A percentile compares a stretch with the other conserved stretches of the same genome.
Conservation (phyloP, 2,113 vertebrate species). For the Burhinus bistriatus region DNA sequence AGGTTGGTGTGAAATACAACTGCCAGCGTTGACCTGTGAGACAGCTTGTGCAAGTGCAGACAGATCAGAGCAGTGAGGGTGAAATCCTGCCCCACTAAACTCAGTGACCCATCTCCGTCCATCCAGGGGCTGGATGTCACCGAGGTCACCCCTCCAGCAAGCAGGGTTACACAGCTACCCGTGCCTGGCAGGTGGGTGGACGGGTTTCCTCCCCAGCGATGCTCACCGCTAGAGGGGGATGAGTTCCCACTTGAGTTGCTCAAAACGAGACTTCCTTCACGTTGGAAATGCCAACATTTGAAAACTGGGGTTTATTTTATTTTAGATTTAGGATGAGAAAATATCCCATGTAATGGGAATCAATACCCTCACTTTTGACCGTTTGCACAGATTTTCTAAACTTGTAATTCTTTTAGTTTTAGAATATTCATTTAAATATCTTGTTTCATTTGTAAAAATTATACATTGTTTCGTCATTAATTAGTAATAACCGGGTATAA, state of each 20-base stretch:
- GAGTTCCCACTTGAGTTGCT: rapidly evolving
- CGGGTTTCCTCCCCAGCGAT: not conserved
- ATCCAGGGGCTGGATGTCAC: not conserved
- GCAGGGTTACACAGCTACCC: rapidly evolving
- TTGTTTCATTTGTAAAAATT: not conserved
- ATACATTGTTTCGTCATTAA: not conserved
- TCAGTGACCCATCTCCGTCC: not conserved
- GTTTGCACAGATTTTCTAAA: not conserved
- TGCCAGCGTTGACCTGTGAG: rapidly evolving
- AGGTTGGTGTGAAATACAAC: not conserved
- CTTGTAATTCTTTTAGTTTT: not conserved
- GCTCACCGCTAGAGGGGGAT: not conserved
- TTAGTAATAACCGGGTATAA: not conserved
- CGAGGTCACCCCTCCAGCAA: rapidly evolving
- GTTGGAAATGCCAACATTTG: not conserved
- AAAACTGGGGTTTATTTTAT: not conserved
- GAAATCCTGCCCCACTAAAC: not conserved
- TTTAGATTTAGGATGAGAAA: not conserved
- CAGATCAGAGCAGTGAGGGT: not conserved
- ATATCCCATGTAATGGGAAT: not conserved
- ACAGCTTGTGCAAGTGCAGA: not conserved
- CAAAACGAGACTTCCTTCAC: rapidly evolving
- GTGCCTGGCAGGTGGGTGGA: not conserved
- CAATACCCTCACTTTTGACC: not conserved
- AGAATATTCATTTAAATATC: not conserved